These are phyloP conservation scores for Nothocercus nigrocapillus DNA, from an alignment of 2,113 vertebrate genomes.

Conservation along the genomic window DNA sequence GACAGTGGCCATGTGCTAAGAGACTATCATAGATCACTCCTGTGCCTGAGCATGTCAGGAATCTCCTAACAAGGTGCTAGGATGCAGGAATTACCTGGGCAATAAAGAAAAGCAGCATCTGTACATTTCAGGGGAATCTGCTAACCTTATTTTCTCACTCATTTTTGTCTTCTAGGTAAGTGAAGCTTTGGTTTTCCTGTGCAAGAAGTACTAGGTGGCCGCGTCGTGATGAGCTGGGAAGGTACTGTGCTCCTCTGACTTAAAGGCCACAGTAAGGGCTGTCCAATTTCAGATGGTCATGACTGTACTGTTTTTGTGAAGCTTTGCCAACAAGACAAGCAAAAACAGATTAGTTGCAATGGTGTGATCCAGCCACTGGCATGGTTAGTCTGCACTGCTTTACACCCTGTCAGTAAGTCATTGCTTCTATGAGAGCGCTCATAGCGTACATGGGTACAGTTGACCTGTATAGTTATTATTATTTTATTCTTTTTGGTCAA, in stretches of 20 bases:
- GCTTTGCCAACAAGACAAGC: neutral
- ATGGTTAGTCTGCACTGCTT: neutral
- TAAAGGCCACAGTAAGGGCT: neutral
- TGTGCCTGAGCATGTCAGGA: slow-evolving; percentile 50
- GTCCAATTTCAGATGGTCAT: neutral
- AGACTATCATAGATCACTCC: slow-evolving; percentile 51
- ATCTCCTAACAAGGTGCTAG: slow-evolving; percentile 13
- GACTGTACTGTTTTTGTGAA: slow-evolving; percentile 23
- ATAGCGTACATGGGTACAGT: neutral
- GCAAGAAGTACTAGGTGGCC: neutral
- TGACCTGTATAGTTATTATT: neutral
- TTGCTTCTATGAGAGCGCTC: neutral
- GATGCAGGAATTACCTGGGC: neutral
- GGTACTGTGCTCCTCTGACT: neutral
- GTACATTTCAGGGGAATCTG: slow-evolving; percentile 2
- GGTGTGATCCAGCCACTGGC: neutral
- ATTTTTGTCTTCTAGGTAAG: slow-evolving; percentile 77
- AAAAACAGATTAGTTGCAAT: neutral
- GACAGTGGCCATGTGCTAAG: slow-evolving; percentile 25
- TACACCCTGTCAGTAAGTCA: neutral
- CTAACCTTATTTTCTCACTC: slow-evolving; percentile 11
- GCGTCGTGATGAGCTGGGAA: neutral
- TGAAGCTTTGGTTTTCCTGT: slow-evolving; percentile 57
- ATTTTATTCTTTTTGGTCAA: neutral
- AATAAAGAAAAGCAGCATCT: slow-evolving; percentile 30